A percentile compares a stretch with the other conserved stretches of the same genome.
These are phyloP conservation scores for Clarias gariepinus DNA, from an alignment of 2,113 vertebrate species.

Conservation along the genomic window DNA sequence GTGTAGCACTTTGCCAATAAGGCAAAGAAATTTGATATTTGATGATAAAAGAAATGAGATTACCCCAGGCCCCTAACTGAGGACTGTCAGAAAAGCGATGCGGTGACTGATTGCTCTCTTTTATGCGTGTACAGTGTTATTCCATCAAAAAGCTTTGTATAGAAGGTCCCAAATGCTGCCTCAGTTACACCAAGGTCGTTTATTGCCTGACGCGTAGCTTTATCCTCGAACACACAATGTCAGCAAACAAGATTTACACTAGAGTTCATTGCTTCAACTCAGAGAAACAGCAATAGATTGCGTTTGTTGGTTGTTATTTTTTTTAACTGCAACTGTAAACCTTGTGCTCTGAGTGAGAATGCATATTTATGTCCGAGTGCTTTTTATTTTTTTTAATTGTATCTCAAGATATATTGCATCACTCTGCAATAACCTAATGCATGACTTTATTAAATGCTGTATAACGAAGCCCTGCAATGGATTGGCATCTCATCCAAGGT, in stretches of 20 bases:
- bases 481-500: too few relatives aligned
- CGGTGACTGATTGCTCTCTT: slow-evolving; percentile 74
- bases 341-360: not conserved
- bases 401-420: too few relatives aligned
- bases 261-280: slow-evolving; percentile 60
- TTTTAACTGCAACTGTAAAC: slow-evolving; percentile 22
- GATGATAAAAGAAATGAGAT: slow-evolving; percentile 79
- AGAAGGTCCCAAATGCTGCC: slow-evolving; percentile 65
- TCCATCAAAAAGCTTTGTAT: slow-evolving; percentile 71
- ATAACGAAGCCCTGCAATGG: too few relatives aligned
- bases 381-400: not conserved
- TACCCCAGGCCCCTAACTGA: slow-evolving; percentile 74
- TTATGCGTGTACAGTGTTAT: slow-evolving; percentile 75
- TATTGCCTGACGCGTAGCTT: slow-evolving; percentile 72
- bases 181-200: slow-evolving; percentile 63
- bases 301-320: slow-evolving; percentile 67
- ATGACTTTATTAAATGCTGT: too few relatives aligned
- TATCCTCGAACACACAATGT: slow-evolving; percentile 62
- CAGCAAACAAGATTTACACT: slow-evolving; percentile 73
- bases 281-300: not conserved
- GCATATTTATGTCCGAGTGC: not conserved
- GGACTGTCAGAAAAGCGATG: slow-evolving; percentile 74
- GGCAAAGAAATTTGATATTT: slow-evolving; percentile 74
- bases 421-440: too few relatives aligned
- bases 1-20: slow-evolving; percentile 74